These are phyloP conservation scores for Seriola aureovittata DNA, from an alignment of 2,113 vertebrate species.

Conservation along the genomic window DNA sequence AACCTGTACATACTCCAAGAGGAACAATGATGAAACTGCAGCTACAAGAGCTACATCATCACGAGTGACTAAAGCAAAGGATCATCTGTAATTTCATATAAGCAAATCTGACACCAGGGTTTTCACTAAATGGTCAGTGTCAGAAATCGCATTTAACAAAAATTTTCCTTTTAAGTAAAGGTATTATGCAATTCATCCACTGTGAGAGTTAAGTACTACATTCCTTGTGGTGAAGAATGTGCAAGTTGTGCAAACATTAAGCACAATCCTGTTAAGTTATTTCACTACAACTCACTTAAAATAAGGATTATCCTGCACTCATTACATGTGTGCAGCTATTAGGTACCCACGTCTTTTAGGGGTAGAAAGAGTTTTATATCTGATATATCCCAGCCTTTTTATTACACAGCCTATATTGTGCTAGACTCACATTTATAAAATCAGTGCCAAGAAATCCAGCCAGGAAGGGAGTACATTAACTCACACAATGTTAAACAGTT, in stretches of 20 bases:
- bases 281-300: slow-evolving; percentile 34
- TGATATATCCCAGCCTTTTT: neutral
- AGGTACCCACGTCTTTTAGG: slow-evolving; percentile 3
- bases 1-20: neutral
- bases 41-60: neutral
- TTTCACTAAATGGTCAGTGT: slow-evolving; percentile 7
- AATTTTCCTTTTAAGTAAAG: slow-evolving; percentile 11
- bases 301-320: slow-evolving; percentile 54
- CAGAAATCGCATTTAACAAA: slow-evolving; percentile 23
- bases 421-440: neutral
- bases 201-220: slow-evolving; percentile 43
- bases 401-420: slow-evolving; percentile 4
- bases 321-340: slow-evolving; percentile 64
- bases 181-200: slow-evolving; percentile 14
- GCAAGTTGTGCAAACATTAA: slow-evolving; percentile 62
- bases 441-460: slow-evolving; percentile 6
- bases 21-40: slow-evolving; percentile 7
- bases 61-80: slow-evolving; percentile 20
- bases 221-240: slow-evolving; percentile 58
- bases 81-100: slow-evolving; percentile 16
- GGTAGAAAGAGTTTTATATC: neutral
- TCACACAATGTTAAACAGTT: neutral
- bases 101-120: slow-evolving; percentile 1
- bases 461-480: slow-evolving; percentile 7
- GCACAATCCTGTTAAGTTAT: slow-evolving; percentile 68